Percentiles rank a stretch among this genome's conserved stretches.
Evolutionary conservation across 1,140 invertebrate species (phyloP).

Genomic region (Achroia grisella): DNA sequence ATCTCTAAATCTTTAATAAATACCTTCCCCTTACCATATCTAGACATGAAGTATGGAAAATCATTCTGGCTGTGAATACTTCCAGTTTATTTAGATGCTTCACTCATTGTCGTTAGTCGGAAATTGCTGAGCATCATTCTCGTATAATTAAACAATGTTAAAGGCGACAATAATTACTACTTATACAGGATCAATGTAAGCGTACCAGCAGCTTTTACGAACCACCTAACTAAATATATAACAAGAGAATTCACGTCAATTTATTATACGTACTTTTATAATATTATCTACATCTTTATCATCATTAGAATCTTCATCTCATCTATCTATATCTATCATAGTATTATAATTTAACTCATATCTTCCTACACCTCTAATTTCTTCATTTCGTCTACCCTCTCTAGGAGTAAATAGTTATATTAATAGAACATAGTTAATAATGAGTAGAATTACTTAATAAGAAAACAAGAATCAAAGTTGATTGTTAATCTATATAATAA

Average conservation of each 20-base stretch:
- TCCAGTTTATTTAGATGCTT: constrained; percentile 56
- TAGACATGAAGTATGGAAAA: constrained; percentile 62
- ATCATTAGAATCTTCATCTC: constrained; percentile 12
- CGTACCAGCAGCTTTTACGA: neutral
- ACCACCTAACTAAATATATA: neutral
- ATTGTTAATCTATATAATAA: constrained; percentile 67
- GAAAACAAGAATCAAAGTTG: constrained; percentile 64
- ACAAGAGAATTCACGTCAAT: constrained; percentile 29
- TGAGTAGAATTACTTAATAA: constrained; percentile 50
- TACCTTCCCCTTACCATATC: constrained; percentile 58
- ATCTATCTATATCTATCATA: constrained; percentile 16
- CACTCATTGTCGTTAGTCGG: constrained; percentile 30
- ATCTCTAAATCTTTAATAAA: constrained; percentile 36
- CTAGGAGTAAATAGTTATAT: constrained; percentile 39
- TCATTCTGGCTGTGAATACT: constrained; percentile 71
- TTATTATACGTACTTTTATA: constrained; percentile 29
- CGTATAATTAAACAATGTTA: constrained; percentile 21
- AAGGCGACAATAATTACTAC: constrained; percentile 46
- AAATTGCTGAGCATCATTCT: constrained; percentile 6
- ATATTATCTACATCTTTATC: constrained; percentile 8
- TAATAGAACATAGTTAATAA: constrained; percentile 46
- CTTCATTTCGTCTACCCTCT: constrained; percentile 18
- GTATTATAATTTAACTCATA: constrained; percentile 16
- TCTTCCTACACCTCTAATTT: constrained; percentile 17
- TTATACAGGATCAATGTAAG: neutral